Evolutionary conservation across 2,797 vertebrate species (phyloP).

Genomic region (Orestias chungarensis): DNA sequence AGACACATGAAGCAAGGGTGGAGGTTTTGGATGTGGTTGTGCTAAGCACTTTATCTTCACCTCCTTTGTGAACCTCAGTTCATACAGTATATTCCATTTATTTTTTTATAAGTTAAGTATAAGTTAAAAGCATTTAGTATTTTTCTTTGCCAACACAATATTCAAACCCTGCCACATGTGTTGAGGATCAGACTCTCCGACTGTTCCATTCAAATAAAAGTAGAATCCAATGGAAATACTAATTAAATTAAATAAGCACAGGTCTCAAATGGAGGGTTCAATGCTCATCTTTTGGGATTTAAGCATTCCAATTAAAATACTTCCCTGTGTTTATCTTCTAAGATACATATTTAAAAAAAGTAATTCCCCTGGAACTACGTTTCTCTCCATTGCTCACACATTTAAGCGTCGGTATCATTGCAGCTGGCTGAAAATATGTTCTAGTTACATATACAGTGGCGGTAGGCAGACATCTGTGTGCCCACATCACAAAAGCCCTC

Average conservation of each 20-base stretch:
- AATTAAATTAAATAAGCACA: background rate
- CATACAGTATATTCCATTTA: background rate
- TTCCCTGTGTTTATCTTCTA: background rate
- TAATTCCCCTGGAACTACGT: background rate
- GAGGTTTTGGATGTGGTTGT: background rate
- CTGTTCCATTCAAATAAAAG: background rate
- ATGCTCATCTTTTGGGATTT: too few relatives aligned
- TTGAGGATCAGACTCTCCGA: background rate
- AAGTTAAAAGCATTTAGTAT: background rate
- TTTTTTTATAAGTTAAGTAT: background rate
- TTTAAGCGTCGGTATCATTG: background rate
- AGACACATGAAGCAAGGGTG: background rate
- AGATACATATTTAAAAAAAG: background rate
- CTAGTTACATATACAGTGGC: background rate
- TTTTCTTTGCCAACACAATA: background rate
- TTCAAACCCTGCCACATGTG: background rate
- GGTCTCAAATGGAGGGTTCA: background rate
- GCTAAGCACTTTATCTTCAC: background rate
- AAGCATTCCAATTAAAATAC: background rate
- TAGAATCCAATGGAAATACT: background rate
- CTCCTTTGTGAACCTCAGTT: background rate
- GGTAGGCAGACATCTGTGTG: background rate
- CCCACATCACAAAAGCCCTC: background rate
- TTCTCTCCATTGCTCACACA: background rate
- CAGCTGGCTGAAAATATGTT: background rate